Evolutionary conservation across 2,113 vertebrate species (phyloP).

Genomic region (Paramormyrops kingsleyae): DNA sequence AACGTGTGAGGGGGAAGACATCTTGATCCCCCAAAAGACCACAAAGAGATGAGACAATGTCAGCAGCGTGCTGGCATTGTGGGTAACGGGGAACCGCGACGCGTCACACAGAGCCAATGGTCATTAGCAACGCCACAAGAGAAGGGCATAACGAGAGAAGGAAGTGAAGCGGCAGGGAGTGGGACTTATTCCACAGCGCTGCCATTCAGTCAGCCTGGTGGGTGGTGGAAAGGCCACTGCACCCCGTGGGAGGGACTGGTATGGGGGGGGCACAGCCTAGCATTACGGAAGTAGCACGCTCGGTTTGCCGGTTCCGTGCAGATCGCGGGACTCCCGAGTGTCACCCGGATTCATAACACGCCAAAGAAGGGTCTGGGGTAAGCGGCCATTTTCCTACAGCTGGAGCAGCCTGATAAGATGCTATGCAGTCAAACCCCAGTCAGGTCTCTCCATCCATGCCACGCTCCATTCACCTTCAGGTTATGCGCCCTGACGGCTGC

Average conservation of each 20-base stretch:
- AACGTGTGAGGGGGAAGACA: not conserved
- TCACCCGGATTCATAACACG: not conserved
- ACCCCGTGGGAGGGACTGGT: not conserved
- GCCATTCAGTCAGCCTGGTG: not conserved
- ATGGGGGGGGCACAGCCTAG: not conserved
- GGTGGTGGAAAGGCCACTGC: not conserved
- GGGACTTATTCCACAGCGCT: not conserved
- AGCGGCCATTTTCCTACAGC: not conserved
- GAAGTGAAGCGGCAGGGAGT: not conserved
- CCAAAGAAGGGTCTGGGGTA: not conserved
- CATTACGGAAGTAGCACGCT: not conserved
- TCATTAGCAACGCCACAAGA: not conserved
- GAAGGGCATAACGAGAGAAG: not conserved
- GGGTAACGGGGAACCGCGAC: not conserved
- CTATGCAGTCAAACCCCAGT: not conserved
- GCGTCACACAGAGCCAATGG: not conserved
- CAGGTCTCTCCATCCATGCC: not conserved
- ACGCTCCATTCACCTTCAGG: not conserved
- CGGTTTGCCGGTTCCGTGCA: not conserved
- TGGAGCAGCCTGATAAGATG: not conserved
- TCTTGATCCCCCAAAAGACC: not conserved
- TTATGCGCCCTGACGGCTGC: not conserved
- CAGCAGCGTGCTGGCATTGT: not conserved
- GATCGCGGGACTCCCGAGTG: not conserved
- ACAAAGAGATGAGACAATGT: not conserved